A percentile compares a stretch with the other conserved stretches of the same genome.
phyloP scores from a whole-genome alignment of 2,888 invertebrate species.

The Lepidonotus clava region DNA sequence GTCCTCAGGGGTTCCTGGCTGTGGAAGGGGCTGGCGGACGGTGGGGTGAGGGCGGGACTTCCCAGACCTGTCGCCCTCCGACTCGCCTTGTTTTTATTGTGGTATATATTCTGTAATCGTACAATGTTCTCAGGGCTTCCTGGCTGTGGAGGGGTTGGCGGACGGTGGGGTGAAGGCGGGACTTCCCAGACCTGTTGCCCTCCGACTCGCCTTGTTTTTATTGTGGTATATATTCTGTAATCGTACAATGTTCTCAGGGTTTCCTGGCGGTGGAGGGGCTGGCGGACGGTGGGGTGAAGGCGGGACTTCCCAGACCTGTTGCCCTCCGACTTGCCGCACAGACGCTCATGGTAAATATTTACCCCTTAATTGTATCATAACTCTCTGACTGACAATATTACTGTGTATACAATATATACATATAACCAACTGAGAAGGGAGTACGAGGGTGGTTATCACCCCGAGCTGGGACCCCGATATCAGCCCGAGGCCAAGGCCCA shows the following conservation, averaged over 20 bases:
- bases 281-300: conserved; percentile 96
- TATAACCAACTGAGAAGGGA: too few relatives aligned
- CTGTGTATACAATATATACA: too few relatives aligned
- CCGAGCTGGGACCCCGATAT: too few relatives aligned
- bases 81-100: too few relatives aligned
- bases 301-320: conserved; percentile 94
- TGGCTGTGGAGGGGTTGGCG: conserved; percentile 94
- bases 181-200: conserved; percentile 91
- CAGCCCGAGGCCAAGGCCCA: too few relatives aligned
- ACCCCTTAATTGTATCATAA: background rate
- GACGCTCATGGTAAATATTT: conserved; percentile 62
- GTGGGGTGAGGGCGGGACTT: conserved; percentile 96
- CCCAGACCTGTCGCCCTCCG: conserved; percentile 89
- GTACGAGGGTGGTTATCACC: too few relatives aligned
- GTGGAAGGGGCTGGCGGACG: conserved; percentile 97
- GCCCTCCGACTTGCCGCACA: conserved; percentile 82
- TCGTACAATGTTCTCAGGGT: too few relatives aligned
- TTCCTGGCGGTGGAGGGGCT: conserved; percentile 95
- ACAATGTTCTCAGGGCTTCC: conserved; percentile 85
- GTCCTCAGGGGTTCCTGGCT: conserved; percentile 85
- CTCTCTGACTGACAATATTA: background rate
- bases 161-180: conserved; percentile 98
- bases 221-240: too few relatives aligned
- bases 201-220: conserved; percentile 60
- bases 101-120: too few relatives aligned